Conservation (phyloP, 2,888 invertebrate genomes). For the Mythimna impura region DNA sequence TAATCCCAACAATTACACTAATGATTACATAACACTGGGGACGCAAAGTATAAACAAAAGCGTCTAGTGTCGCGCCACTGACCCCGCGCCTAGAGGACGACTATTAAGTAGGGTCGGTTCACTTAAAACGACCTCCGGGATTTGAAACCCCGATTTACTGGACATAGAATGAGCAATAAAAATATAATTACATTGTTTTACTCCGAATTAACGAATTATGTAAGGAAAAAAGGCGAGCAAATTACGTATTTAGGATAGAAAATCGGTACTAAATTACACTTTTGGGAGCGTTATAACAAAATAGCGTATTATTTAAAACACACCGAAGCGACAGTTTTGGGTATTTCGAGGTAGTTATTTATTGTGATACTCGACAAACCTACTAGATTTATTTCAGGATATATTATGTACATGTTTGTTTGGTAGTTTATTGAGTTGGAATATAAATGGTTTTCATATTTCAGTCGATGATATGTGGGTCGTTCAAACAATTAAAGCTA, state of each 20-base stretch:
- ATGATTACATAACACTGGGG: constrained; percentile 82
- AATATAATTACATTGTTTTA: constrained; percentile 88
- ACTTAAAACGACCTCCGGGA: constrained; percentile 84
- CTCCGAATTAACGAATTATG: constrained; percentile 80
- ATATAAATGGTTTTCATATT: constrained; percentile 41
- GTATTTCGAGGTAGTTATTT: constrained; percentile 53
- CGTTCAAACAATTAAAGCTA: constrained; percentile 46
- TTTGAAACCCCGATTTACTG: constrained; percentile 85
- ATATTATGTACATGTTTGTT: neutral
- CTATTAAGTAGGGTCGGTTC: constrained; percentile 86
- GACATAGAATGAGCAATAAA: constrained; percentile 88
- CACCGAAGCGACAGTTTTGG: constrained; percentile 66
- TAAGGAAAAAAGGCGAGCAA: constrained; percentile 76
- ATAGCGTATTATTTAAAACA: constrained; percentile 74
- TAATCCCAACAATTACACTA: constrained; percentile 79
- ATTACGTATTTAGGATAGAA: constrained; percentile 76
- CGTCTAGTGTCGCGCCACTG: constrained; percentile 74
- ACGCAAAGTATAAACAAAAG: constrained; percentile 81
- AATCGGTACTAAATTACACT: constrained; percentile 76
- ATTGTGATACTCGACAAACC: constrained; percentile 41
- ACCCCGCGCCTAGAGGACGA: constrained; percentile 80
- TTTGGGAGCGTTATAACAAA: constrained; percentile 75
- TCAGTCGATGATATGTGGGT: constrained; percentile 33
- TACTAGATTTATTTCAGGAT: constrained; percentile 33
- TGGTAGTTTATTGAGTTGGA: constrained; percentile 32